These are phyloP conservation scores for Cyclura pinguis DNA, from an alignment of 2,797 vertebrate genomes.

Conservation along the genomic window DNA sequence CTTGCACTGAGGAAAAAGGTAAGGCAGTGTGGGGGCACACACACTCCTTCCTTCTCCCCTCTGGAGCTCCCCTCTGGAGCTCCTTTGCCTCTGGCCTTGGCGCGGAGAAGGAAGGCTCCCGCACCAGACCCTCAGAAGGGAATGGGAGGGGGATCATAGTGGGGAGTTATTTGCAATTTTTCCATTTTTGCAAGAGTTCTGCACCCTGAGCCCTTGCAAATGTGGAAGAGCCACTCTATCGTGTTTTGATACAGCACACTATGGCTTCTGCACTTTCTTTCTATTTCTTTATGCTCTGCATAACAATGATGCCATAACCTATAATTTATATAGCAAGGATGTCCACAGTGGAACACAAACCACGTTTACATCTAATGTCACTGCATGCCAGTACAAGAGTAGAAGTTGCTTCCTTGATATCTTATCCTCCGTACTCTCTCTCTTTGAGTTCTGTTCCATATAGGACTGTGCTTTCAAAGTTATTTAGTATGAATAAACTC, in stretches of 20 bases:
- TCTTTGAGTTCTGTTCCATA: neutral
- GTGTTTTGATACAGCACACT: neutral
- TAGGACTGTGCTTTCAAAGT: constrained; percentile 1
- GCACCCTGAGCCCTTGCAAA: too few species aligned
- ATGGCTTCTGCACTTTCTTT: neutral
- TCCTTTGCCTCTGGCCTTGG: too few species aligned
- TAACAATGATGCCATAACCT: neutral
- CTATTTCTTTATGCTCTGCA: neutral
- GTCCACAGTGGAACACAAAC: neutral
- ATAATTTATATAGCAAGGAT: neutral
- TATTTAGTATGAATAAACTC: constrained; percentile 49
- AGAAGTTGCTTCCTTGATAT: neutral
- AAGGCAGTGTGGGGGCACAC: too few species aligned
- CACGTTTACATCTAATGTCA: neutral
- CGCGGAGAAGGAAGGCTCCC: too few species aligned
- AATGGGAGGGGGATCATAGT: too few species aligned
- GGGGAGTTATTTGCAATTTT: too few species aligned
- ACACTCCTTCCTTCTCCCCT: too few species aligned
- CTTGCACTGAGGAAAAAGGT: too few species aligned
- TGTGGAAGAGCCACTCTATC: too few species aligned
- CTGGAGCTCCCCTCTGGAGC: too few species aligned
- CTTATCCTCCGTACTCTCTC: neutral
- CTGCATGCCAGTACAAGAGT: neutral
- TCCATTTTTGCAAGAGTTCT: too few species aligned
- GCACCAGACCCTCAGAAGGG: too few species aligned